Evolutionary conservation across 1,140 invertebrate species (phyloP).

Genomic region (Rhynchophorus ferrugineus): DNA sequence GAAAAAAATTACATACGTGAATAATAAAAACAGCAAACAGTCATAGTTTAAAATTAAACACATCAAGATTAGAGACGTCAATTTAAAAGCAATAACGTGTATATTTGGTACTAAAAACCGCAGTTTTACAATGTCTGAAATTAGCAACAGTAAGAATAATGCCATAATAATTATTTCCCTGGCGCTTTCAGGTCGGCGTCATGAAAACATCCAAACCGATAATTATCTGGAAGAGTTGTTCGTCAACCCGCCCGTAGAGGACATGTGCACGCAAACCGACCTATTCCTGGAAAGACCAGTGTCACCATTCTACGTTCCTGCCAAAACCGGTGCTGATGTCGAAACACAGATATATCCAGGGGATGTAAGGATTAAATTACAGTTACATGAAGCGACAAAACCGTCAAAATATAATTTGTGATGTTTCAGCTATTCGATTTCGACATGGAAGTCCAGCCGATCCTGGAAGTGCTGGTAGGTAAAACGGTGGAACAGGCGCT

Average conservation of each 20-base stretch:
- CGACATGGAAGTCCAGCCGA: slow-evolving; percentile 79
- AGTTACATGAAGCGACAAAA: background rate
- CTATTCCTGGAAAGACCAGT: slow-evolving; percentile 71
- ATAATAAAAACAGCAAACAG: no score
- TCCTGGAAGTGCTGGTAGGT: slow-evolving; percentile 79
- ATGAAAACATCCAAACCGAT: slow-evolving; percentile 82
- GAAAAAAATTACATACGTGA: no score
- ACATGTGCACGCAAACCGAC: slow-evolving; percentile 78
- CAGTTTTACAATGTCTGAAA: no score
- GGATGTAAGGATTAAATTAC: slow-evolving; percentile 54
- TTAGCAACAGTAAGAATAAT: no score
- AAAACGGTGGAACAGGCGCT: slow-evolving; percentile 82
- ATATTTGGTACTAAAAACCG: no score
- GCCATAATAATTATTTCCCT: no score
- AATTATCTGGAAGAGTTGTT: slow-evolving; percentile 74
- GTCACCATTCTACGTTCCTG: slow-evolving; percentile 65
- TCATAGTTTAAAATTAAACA: no score
- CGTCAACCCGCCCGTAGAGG: slow-evolving; percentile 61
- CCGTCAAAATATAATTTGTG: no score
- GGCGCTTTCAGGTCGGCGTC: slow-evolving; percentile 50
- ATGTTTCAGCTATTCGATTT: slow-evolving; percentile 74
- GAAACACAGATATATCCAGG: slow-evolving; percentile 80
- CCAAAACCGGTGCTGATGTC: slow-evolving; percentile 70
- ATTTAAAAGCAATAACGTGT: no score
- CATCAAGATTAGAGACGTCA: no score